A percentile compares a stretch with the other conserved stretches of the same genome.
These are phyloP conservation scores for Callionymus lyra DNA, from an alignment of 2,113 vertebrate species.

Conservation along the genomic window DNA sequence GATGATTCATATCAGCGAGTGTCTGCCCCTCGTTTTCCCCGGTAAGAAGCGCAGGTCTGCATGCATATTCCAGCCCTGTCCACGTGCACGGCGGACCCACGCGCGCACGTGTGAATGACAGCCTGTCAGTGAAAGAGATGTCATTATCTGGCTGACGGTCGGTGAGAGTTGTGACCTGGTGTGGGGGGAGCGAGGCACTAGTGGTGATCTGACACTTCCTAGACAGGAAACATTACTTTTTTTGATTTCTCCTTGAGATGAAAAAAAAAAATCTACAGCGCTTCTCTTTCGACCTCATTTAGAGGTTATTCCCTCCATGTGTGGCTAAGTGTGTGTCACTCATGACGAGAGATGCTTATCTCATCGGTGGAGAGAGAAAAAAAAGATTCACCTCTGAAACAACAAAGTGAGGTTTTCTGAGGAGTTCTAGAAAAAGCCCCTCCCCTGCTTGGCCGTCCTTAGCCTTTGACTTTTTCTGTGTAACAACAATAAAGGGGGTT, in stretches of 20 bases:
- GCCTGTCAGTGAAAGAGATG: constrained; percentile 54
- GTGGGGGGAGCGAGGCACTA: constrained; percentile 33
- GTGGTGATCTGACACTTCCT: constrained; percentile 25
- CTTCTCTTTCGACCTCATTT: constrained; percentile 35
- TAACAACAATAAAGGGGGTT: constrained; percentile 56
- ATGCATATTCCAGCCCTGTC: neutral
- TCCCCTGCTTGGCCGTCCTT: constrained; percentile 47
- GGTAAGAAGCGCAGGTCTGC: constrained; percentile 6
- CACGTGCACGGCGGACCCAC: constrained; percentile 3
- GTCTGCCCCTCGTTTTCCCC: constrained; percentile 31
- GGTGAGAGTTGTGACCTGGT: constrained; percentile 29
- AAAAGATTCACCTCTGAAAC: constrained; percentile 17
- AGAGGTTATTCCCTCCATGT: constrained; percentile 34
- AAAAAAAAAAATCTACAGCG: constrained; percentile 40
- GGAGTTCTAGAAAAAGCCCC: constrained; percentile 20
- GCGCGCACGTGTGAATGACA: constrained; percentile 43
- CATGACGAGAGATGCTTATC: constrained; percentile 20
- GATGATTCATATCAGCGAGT: constrained; percentile 43
- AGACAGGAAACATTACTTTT: constrained; percentile 58
- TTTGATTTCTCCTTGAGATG: constrained; percentile 45
- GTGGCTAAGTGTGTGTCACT: neutral
- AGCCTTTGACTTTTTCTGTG: constrained; percentile 62
- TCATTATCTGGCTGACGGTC: constrained; percentile 49
- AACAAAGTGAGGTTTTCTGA: constrained; percentile 21
- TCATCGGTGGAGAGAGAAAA: neutral